phyloP scores from a whole-genome alignment of 1,140 invertebrate species.

The Phthorimaea operculella region DNA sequence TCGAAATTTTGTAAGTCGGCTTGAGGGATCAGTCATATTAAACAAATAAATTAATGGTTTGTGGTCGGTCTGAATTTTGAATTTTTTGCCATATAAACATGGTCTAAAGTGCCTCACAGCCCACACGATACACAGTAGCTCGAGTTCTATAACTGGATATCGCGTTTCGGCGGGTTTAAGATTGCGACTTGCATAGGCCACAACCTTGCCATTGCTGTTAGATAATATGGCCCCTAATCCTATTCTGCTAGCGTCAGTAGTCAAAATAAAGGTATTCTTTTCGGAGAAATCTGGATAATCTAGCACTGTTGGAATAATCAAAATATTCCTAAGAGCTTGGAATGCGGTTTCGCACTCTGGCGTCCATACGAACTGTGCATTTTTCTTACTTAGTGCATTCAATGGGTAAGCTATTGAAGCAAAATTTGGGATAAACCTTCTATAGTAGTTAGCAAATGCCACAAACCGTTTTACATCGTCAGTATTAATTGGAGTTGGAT shows the following conservation, averaged over 20 bases:
- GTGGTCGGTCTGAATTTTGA: constrained; percentile 56
- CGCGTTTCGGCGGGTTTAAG: constrained; percentile 43
- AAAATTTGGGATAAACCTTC: background rate
- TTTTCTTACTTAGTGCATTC: background rate
- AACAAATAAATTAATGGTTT: constrained; percentile 24
- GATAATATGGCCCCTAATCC: constrained; percentile 14
- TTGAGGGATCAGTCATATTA: constrained; percentile 12
- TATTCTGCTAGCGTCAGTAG: background rate
- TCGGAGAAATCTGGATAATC: background rate
- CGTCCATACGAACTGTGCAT: background rate
- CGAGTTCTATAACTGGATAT: constrained; percentile 50
- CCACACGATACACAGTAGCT: constrained; percentile 54
- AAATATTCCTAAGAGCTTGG: constrained; percentile 11
- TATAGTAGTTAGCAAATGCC: constrained; percentile 19
- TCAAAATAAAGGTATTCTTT: background rate
- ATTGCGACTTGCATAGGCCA: constrained; percentile 46
- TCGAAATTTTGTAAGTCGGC: constrained; percentile 15
- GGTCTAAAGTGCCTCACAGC: constrained; percentile 27
- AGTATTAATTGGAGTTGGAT: constrained; percentile 17
- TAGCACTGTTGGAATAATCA: background rate
- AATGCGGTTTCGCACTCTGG: constrained; percentile 15
- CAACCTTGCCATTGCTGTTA: constrained; percentile 15
- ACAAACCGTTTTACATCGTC: constrained; percentile 32
- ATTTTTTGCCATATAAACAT: constrained; percentile 23
- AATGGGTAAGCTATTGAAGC: background rate